Evolutionary conservation across 2,113 vertebrate species (phyloP), one percentile per base, ranked within the genome.

Genomic region (Rhabdomys dilectus): DNA sequence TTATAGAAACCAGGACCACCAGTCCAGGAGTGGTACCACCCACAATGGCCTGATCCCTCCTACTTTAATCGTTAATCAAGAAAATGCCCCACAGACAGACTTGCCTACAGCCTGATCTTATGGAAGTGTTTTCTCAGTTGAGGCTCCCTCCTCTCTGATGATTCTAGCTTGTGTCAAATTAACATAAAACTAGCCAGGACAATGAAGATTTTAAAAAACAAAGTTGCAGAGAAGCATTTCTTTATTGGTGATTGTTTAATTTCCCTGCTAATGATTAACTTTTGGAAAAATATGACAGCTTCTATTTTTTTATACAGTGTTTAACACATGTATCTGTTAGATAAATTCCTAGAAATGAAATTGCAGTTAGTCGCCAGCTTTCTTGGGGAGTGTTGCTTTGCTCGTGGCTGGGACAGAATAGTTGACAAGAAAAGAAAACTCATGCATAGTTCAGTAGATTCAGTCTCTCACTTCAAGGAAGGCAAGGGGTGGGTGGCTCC

Each of bases 311-410:
- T 77, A 75, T 21, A 34, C 9, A 45, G 11, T 66, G 68, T 95
- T 94, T 95, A 21, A 76, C 56, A 82, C 22, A 92, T 21, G 29
- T 16, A 87, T 92, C 48, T 91, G 39, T 84, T 66, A 78, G 48
- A 91, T 70, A 58, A 68, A 85, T 80, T 87, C 12, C 87, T 90
- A 88, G 62, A 64, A 5, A 56, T 75, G 31, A 91, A 84, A 75
- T 96, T 75, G 21, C 51, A 66, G 88, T 62, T 68, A 77, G 24
- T 66, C 82, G 29, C 2, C 2, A 62, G 42, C 16, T 76, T 90
- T 87, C 68, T 86, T 60, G 24, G 53, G 3, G 5, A 87, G 7
- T 17, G 2, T 45, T 56, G 51, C 42, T 48, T 66, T 72, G 26
- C 86, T 68, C 29, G 34, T 72, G 36, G 4, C 48, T 72, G 22